Base-by-base conservation (phyloP, 1,140 invertebrate genomes). In the Bombus vancouverensis region DNA sequence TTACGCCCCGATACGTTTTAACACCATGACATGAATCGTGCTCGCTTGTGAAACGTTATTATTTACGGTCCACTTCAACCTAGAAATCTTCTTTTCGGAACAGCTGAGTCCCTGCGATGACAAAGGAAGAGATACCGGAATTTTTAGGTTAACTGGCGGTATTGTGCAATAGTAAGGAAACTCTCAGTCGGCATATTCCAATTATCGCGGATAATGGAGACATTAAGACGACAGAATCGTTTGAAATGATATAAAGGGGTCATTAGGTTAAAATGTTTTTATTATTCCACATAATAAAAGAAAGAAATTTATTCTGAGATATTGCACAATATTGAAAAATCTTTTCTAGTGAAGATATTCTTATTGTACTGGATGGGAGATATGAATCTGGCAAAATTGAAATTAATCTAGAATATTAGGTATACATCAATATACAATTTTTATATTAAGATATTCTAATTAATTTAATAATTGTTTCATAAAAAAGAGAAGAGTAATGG, bases 1-100 rank as follows among this genome's bases (percentile, higher is more conserved):
- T 84, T 78, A 77, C 81, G 82, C 47, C 44, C 47, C 39, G 82
- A 15, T 84, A 68, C 66, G 57, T 84, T 83, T 71, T 68, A 77
- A 84, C 75, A 68, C 66, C 42, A 37, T 32, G 66, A 12, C 65
- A 39, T 25, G 39, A 59, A 57, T 22, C 65, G 39, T 59, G 73
- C n/a, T 42, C 13, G 28, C 57, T 32, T 28, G 82, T 71, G 82
- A 68, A 84, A 84, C 82, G 66, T 53, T 71, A 79, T 78, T 79
- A 84, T 84, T 84, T 76, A 84, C 82, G 82, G 66, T 79, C 75
- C 82, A 71, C 66, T 84, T 84, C 82, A 62, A 84, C 47, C 74
- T 83, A 71, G 82, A 84, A 84, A 84, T 84, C 82, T 84, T 84
- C 74, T 83, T 76, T 75, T 77, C 22, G 81, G 65, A 83, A 83